A percentile compares a stretch with the other conserved stretches of the same genome.
Evolutionary conservation across 2,797 vertebrate genomes (phyloP).

Genomic region (Oophaga sylvatica): DNA sequence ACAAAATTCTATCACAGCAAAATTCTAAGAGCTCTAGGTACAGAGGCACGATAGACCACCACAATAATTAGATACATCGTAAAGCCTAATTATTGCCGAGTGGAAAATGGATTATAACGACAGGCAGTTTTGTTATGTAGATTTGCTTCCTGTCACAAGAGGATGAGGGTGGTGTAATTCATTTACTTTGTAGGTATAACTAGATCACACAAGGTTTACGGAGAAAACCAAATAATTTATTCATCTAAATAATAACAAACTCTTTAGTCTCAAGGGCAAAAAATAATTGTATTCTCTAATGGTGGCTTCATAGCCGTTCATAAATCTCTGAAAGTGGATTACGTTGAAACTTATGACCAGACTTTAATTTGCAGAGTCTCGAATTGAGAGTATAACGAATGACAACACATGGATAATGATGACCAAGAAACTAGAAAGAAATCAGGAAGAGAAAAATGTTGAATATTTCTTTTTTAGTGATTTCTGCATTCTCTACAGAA

Average conservation of each 20-base stretch:
- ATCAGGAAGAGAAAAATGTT: neutral
- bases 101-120: neutral
- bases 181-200: neutral
- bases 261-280: neutral
- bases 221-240: neutral
- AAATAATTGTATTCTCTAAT: slow-evolving; percentile 1
- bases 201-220: neutral
- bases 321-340: slow-evolving; percentile 14
- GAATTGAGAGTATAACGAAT: neutral
- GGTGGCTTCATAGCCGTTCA: neutral
- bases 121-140: neutral
- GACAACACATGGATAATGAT: neutral
- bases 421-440: neutral
- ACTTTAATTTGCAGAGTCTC: neutral
- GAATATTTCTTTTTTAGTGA: neutral
- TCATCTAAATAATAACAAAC: neutral
- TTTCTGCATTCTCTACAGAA: slow-evolving; percentile 8
- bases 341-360: neutral
- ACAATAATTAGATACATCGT: neutral
- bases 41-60: neutral
- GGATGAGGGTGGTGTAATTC: neutral
- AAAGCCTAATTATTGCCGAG: neutral
- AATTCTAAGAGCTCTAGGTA: neutral
- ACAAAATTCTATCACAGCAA: neutral
- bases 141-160: neutral